Conservation (phyloP, 2,113 vertebrate species). For the Engystomops pustulosus region DNA sequence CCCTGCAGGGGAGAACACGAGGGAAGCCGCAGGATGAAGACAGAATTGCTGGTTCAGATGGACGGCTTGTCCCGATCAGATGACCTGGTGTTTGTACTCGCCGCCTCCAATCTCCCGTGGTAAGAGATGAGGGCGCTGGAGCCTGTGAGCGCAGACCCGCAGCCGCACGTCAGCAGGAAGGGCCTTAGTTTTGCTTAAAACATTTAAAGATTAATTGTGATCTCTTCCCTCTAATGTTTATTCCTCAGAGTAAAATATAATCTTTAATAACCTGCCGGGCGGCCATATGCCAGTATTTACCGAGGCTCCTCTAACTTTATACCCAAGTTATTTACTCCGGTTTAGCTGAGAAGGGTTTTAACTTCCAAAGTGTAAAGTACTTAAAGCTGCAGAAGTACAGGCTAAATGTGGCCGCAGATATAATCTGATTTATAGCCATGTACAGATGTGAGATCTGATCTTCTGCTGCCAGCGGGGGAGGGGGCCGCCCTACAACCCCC, state of each 20-base stretch:
- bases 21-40: conserved; percentile 94
- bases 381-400: conserved; percentile 68
- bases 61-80: conserved; percentile 91
- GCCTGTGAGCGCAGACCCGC: conserved; percentile 67
- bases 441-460: conserved; percentile 22
- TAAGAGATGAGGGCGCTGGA: conserved; percentile 71
- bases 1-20: conserved; percentile 88
- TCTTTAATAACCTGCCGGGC: conserved; percentile 63
- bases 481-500: neutral
- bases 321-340: conserved; percentile 70
- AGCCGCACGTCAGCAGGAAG: conserved; percentile 67
- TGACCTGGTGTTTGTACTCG: conserved; percentile 95
- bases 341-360: conserved; percentile 71
- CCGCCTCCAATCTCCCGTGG: conserved; percentile 95
- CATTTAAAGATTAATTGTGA: conserved; percentile 72
- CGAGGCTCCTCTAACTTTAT: conserved; percentile 66
- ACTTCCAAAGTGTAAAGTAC: conserved; percentile 68
- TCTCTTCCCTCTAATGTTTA: conserved; percentile 66
- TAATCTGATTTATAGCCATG: conserved; percentile 61
- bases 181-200: conserved; percentile 71
- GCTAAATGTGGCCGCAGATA: conserved; percentile 64
- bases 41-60: conserved; percentile 96
- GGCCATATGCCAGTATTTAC: conserved; percentile 71
- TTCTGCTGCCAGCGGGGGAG: conserved; percentile 15
- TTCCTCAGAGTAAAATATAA: conserved; percentile 64